These are phyloP conservation scores for Herminia tarsipennalis DNA, from an alignment of 2,888 invertebrate genomes.

Conservation along the genomic window DNA sequence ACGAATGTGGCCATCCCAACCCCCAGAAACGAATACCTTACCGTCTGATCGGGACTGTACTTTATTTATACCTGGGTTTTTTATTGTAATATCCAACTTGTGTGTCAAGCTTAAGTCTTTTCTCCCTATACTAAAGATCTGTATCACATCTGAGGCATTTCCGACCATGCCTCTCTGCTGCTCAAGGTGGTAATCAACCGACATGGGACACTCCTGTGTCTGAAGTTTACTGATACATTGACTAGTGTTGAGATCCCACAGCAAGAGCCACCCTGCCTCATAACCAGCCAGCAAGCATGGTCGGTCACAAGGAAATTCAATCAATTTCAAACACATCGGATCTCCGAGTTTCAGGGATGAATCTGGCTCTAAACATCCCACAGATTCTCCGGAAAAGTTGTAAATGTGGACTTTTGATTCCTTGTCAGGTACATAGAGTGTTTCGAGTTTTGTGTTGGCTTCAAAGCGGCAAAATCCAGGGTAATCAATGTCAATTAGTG, in stretches of 20 bases:
- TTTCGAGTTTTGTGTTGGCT: constrained; percentile 85
- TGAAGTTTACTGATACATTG: constrained; percentile 84
- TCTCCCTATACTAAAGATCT: constrained; percentile 86
- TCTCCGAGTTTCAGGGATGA: constrained; percentile 83
- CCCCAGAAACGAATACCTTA: constrained; percentile 90
- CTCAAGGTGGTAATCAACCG: constrained; percentile 89
- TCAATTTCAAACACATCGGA: constrained; percentile 87
- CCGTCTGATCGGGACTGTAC: constrained; percentile 89
- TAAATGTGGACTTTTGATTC: constrained; percentile 83
- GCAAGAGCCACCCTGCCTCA: constrained; percentile 89
- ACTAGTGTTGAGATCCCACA: constrained; percentile 89
- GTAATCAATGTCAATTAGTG: constrained; percentile 86
- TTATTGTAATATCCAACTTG: constrained; percentile 87
- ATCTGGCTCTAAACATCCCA: constrained; percentile 70
- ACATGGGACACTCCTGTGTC: constrained; percentile 88
- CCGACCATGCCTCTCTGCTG: constrained; percentile 89
- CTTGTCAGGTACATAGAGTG: constrained; percentile 88
- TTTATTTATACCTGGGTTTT: constrained; percentile 90
- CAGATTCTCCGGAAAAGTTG: constrained; percentile 78
- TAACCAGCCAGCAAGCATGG: constrained; percentile 88
- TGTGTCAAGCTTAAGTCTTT: constrained; percentile 84
- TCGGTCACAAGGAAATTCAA: constrained; percentile 79
- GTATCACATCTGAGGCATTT: constrained; percentile 86
- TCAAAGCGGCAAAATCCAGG: constrained; percentile 90
- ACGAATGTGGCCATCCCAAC: constrained; percentile 91